Percentiles rank a stretch among this genome's conserved stretches.
Conservation (phyloP, 2,888 invertebrate genomes). For the Boloria euphrosyne region DNA sequence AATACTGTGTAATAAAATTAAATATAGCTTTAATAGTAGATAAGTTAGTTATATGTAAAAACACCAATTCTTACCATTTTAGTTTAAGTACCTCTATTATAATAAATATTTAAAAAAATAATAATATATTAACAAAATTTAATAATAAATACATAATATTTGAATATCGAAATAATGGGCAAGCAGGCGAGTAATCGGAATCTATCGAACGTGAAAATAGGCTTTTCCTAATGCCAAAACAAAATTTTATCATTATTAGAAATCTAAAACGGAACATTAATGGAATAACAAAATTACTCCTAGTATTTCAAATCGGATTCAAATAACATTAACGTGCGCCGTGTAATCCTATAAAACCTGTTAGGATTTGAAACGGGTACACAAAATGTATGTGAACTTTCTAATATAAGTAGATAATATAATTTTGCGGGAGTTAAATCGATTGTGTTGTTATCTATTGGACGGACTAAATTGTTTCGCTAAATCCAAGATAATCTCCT, state of each 20-base stretch:
- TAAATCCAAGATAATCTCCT: conserved; percentile 70
- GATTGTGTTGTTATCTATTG: conserved; percentile 64
- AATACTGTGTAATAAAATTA: too few relatives aligned
- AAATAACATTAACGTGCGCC: conserved; percentile 60
- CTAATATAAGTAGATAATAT: conserved; percentile 47
- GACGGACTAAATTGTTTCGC: conserved; percentile 57
- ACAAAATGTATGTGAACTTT: conserved; percentile 45
- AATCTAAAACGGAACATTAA: conserved; percentile 47
- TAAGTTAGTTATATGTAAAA: too few relatives aligned
- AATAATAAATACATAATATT: conserved; percentile 30
- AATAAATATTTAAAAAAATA: conserved; percentile 8
- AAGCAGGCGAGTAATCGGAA: conserved; percentile 37
- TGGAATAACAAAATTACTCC: conserved; percentile 46
- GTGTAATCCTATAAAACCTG: conserved; percentile 61
- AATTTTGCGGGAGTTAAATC: conserved; percentile 56
- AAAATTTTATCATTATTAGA: conserved; percentile 48
- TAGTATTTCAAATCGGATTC: conserved; percentile 56
- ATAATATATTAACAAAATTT: conserved; percentile 29
- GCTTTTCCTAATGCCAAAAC: conserved; percentile 41
- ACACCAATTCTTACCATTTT: background rate
- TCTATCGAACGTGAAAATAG: conserved; percentile 41
- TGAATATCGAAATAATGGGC: conserved; percentile 34
- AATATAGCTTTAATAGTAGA: too few relatives aligned
- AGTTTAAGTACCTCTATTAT: background rate
- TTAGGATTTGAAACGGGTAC: conserved; percentile 51